Evolutionary conservation across 2,888 invertebrate genomes (phyloP), one percentile per base, ranked within the genome.

Genomic region (Eupithecia vulgata): DNA sequence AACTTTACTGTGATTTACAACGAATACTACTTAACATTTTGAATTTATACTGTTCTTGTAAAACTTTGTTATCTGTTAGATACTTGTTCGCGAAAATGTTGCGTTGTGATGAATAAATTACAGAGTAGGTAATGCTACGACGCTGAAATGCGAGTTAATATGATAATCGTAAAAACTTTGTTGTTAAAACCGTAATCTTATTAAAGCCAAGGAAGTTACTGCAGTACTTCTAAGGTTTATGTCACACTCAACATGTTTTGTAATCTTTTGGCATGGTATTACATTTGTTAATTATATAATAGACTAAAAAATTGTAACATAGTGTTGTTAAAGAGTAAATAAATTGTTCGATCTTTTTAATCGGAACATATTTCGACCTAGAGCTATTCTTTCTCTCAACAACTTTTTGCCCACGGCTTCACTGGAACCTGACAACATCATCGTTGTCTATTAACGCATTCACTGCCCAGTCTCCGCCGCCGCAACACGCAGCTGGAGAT

Each of bases 1-100:
- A 82, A 84, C 81, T 82, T 80, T 70, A 71, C 78, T 77, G 71
- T 77, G 81, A 81, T 83, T 84, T 81, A 83, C 81, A 83, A 82
- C 81, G 79, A 81, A 81, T 82, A 78, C 80, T 81, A 81, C 74
- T 78, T 81, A 85, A 86, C 85, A 83, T 85, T 84, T 65, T 84
- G 80, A 85, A 80, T 80, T 81, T 81, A 80, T 72, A 78, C 77
- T 80, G 79, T 79, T 80, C 82, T 79, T 72, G 70, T 73, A 70
- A 73, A 73, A 82, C 80, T 81, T 81, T 74, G 76, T 77, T 78
- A 78, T 79, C 75, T 78, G 71, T 40, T 68, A 75, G 72, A 79
- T 78, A 79, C 73, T 68, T 73, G 72, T 57, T 72, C 73, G 74
- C 70, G 76, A 70, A 74, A 76, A 73, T 74, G 76, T 75, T 68